A percentile compares a stretch with the other conserved stretches of the same genome.
Evolutionary conservation across 2,113 vertebrate species (phyloP).

Genomic region (Pseudolaguvia tuberculata): DNA sequence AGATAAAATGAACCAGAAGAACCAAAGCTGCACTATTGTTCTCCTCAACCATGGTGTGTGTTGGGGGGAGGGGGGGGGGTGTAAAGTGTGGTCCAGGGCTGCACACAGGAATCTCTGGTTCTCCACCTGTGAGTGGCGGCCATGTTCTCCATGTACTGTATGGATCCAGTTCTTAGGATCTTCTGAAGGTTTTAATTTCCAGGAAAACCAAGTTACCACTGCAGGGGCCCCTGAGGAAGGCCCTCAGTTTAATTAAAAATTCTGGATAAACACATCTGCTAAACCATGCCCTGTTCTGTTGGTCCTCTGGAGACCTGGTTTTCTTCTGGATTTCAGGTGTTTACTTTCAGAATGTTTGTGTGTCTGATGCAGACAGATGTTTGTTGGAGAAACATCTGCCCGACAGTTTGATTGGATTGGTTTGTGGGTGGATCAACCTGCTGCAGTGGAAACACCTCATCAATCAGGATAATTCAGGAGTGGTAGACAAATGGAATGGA

Average conservation of each 20-base stretch:
- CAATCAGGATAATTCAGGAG: slow-evolving; percentile 32
- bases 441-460: slow-evolving; percentile 22
- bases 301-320: too few relatives aligned
- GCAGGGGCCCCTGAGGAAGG: too few relatives aligned
- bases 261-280: too few relatives aligned
- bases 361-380: slow-evolving; percentile 22
- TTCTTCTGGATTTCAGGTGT: background rate
- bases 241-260: too few relatives aligned
- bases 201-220: too few relatives aligned
- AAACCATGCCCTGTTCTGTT: too few relatives aligned
- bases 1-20: too few relatives aligned
- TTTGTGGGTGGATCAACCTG: background rate
- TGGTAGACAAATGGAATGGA: slow-evolving; percentile 18
- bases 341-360: slow-evolving; percentile 9
- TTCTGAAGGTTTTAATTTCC: background rate
- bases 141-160: background rate
- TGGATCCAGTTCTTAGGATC: background rate
- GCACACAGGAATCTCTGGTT: slow-evolving; percentile 2
- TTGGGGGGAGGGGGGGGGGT: slow-evolving; percentile 28
- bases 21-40: background rate
- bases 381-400: background rate
- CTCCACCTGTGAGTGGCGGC: background rate
- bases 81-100: slow-evolving; percentile 38
- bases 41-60: background rate
- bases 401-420: background rate